Evolutionary conservation across 2,113 vertebrate species (phyloP), one percentile per base, ranked within the genome.

Genomic region (Sebastes schlegelii): DNA sequence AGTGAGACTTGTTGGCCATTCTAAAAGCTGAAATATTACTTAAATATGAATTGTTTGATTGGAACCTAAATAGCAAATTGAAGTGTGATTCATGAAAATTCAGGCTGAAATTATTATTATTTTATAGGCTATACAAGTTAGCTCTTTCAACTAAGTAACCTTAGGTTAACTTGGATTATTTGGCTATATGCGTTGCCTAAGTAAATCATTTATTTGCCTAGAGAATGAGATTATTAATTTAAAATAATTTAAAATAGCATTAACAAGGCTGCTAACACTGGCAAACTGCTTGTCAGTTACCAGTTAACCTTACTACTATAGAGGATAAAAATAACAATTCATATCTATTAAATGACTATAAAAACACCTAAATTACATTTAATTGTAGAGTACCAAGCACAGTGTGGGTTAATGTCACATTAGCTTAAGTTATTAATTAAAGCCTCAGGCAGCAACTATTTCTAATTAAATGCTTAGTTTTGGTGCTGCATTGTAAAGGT

Each of bases 181-280:
- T 6, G 6, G 16, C 0, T 62, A 19, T 42, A 13, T 17, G 11
- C n/a, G 61, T 62, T 45, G 7, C 2, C 2, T 3, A 5, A 23
- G 2, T n/a, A 10, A 34, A 55, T 34, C 55, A 4, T 8, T 43
- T 6, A 17, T 14, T 21, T 40, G 13, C 43, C 14, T 14, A 1
- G 45, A 51, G 8, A 68, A 64, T 40, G 54, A 1, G 45, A 51
- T 86, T 73, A 83, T 77, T 80, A 23, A 77, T 88, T 83, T 73
- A 10, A 80, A 48, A 52, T 0, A 40, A 17, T 26, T 2, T 2
- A 2, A 26, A 26, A 2, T 26, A 23, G 19, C 66, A 34, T 62
- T 23, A 55, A 45, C 23, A 40, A 48, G 42, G 63, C 43, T 21
- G 62, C 46, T 52, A 40, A 42, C 42, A 62, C 6, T 4, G n/a